Evolutionary conservation across 2,888 invertebrate species (phyloP), one percentile per base, ranked within the genome.

Genomic region (Mythimna ferrago): DNA sequence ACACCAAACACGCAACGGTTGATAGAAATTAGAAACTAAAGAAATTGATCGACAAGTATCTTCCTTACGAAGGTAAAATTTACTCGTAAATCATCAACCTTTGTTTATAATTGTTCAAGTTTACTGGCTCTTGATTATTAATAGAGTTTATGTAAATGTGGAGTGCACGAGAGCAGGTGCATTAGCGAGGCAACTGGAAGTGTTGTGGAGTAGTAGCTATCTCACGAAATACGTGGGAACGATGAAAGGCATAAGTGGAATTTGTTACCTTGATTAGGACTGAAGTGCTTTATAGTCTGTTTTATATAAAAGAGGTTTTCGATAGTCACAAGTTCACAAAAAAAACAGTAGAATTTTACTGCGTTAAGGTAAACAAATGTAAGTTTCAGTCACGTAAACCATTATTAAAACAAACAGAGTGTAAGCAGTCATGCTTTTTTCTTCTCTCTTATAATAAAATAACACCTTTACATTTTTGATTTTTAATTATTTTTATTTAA

Each of bases 121-220:
- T 85, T 80, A 82, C 71, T 78, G 70, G 72, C 35, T 83, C 57
- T 61, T 38, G 35, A 54, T 60, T 86, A 86, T 84, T 80, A 82
- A 74, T 86, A 86, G 78, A 80, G 58, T 73, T 60, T 48, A 69
- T 72, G 71, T 71, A 72, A 70, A 78, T 75, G 58, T 78, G 21
- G 54, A 60, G 60, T 51, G 73, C 66, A 38, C 32, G 58, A 51
- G 58, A 65, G 78, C 70, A 76, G 76, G 84, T 84, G 81, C 81
- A 83, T 84, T 82, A 84, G 82, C 60, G 70, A 54, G 14, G 70
- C 32, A 44, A 66, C 32, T 26, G 38, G 4, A 44, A 65, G 63
- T 76, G 67, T 71, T 67, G 70, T 11, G 41, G 32, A 32, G 68
- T 10, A 26, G 65, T 76, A 78, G 83, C 75, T 80, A 76, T 73